These are phyloP conservation scores for Folsomia manolachei DNA, from an alignment of 2,888 invertebrate species.

Conservation along the genomic window DNA sequence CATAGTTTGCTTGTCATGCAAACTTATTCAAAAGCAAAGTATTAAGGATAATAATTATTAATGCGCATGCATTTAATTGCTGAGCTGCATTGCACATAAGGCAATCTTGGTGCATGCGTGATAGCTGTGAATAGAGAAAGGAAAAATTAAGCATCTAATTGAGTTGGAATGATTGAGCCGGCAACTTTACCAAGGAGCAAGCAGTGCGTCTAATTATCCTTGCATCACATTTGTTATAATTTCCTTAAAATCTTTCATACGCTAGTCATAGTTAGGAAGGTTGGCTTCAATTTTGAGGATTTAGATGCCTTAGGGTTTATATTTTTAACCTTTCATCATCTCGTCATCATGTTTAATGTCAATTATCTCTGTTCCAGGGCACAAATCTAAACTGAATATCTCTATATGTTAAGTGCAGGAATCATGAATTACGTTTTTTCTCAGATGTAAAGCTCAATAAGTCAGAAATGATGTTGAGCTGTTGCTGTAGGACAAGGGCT, in stretches of 20 bases:
- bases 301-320: background rate
- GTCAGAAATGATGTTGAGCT: background rate
- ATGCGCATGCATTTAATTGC: background rate
- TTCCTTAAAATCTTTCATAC: background rate
- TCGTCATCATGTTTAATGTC: slow-evolving; percentile 4
- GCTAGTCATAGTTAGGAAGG: background rate
- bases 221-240: background rate
- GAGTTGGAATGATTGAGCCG: slow-evolving; percentile 4
- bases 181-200: slow-evolving; percentile 1
- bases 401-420: background rate
- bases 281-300: background rate
- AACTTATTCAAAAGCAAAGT: no score
- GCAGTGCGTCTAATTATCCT: background rate
- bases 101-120: background rate
- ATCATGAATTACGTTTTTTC: no score
- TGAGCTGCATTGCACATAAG: no score
- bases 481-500: background rate
- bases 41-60: background rate
- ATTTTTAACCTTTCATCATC: background rate
- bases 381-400: background rate
- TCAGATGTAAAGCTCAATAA: slow-evolving; percentile 1
- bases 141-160: background rate
- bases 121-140: background rate
- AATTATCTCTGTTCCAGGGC: background rate
- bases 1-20: no score